Conservation (phyloP, 2,888 invertebrate species). For the Cheilosia variabilis region DNA sequence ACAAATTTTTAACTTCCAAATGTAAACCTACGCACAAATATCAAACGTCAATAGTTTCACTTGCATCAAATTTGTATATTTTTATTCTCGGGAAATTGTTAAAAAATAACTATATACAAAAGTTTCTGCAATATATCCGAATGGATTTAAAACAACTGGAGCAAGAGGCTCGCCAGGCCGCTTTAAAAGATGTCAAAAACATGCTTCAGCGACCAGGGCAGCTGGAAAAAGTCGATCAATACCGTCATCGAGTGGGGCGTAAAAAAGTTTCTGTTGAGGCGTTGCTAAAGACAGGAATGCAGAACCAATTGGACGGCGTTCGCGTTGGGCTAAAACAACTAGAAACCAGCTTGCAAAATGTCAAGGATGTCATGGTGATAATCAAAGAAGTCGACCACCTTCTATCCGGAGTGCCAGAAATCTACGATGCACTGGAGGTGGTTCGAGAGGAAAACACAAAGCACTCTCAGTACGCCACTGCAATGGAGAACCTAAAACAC, state of each 20-base stretch:
- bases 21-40: too few species aligned
- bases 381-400: slow-evolving; percentile 90
- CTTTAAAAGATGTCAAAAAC: slow-evolving; percentile 93
- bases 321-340: slow-evolving; percentile 96
- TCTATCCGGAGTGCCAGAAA: slow-evolving; percentile 90
- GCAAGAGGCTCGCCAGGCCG: slow-evolving; percentile 90
- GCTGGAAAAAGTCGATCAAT: slow-evolving; percentile 91
- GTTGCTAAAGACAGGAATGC: slow-evolving; percentile 96
- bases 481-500: slow-evolving; percentile 98
- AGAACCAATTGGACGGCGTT: slow-evolving; percentile 98
- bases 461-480: slow-evolving; percentile 98
- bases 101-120: background rate
- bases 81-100: background rate
- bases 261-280: slow-evolving; percentile 83
- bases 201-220: slow-evolving; percentile 98
- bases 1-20: too few species aligned
- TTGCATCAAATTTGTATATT: background rate
- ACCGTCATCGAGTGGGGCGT: slow-evolving; percentile 82
- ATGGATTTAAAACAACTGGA: slow-evolving; percentile 88
- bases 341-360: slow-evolving; percentile 93
- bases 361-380: slow-evolving; percentile 89
- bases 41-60: too few species aligned
- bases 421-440: slow-evolving; percentile 91
- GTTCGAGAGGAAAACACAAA: slow-evolving; percentile 96
- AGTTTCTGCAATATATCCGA: background rate